Conservation (phyloP, 2,797 vertebrate species). For the Neosalanx taihuensis region DNA sequence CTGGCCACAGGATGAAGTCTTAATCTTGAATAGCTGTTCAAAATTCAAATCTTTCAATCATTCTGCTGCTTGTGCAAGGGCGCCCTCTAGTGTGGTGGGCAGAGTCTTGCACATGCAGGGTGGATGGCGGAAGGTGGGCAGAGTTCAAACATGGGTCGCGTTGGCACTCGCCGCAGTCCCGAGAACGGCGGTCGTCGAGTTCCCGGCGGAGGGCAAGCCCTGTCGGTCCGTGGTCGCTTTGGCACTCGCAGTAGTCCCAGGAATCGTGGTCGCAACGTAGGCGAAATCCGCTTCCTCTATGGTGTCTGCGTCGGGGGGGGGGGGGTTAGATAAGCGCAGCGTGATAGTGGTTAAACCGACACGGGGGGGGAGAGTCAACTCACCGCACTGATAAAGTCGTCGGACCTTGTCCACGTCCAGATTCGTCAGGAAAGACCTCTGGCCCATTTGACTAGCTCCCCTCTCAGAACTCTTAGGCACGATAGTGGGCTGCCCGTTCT, state of each 20-base stretch:
- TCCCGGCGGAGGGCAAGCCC: too few relatives aligned
- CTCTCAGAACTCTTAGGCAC: accelerated
- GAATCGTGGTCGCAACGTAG: too few relatives aligned
- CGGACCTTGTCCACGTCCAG: constrained; percentile 50
- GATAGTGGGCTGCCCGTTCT: constrained; percentile 56
- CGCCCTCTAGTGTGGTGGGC: background rate
- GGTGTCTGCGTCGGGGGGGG: too few relatives aligned
- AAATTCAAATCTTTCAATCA: background rate
- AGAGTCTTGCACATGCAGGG: background rate
- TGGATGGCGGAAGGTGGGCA: too few relatives aligned
- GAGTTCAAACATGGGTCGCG: too few relatives aligned
- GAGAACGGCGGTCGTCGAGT: too few relatives aligned
- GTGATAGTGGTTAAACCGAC: background rate
- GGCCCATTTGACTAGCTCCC: constrained; percentile 48
- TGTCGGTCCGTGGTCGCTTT: too few relatives aligned
- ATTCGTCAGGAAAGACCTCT: constrained; percentile 45
- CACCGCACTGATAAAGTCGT: constrained; percentile 58
- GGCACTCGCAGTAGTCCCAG: too few relatives aligned
- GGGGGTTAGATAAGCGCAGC: background rate
- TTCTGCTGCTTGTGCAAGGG: background rate
- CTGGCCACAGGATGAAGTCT: too few relatives aligned
- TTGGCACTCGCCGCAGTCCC: too few relatives aligned
- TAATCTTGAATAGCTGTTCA: too few relatives aligned
- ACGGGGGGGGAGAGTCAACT: constrained; percentile 6
- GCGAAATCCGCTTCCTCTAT: too few relatives aligned